Percentiles rank a stretch among this genome's conserved stretches.
Conservation (phyloP, 1,140 invertebrate genomes). For the Oscheius sp. region DNA sequence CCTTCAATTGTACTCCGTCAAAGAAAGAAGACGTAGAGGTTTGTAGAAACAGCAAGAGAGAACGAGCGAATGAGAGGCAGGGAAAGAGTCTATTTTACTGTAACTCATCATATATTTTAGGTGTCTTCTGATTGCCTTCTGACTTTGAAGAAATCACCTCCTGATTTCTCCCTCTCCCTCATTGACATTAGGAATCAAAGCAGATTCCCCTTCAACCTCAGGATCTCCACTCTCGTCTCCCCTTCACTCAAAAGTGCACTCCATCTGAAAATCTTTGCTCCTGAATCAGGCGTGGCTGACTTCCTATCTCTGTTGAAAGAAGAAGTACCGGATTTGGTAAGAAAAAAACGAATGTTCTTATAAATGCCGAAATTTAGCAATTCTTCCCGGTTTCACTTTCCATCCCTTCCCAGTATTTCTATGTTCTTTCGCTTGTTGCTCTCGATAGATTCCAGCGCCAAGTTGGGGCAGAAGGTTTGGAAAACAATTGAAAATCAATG, state of each 20-base stretch:
- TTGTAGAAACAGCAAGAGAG: too few species aligned
- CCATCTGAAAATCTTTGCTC: background rate
- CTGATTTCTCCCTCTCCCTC: background rate
- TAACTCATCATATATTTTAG: background rate
- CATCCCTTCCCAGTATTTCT: too few species aligned
- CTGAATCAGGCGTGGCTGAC: background rate
- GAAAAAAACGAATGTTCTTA: too few species aligned
- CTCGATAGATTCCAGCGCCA: too few species aligned
- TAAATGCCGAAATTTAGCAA: background rate
- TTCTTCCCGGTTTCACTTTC: too few species aligned
- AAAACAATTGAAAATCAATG: too few species aligned
- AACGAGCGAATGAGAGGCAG: too few species aligned
- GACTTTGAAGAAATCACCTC: background rate
- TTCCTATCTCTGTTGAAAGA: background rate
- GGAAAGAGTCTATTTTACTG: background rate
- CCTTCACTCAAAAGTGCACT: background rate
- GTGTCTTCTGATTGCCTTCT: background rate
- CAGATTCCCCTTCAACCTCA: background rate
- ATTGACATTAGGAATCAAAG: background rate
- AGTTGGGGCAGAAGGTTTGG: too few species aligned
- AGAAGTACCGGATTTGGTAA: background rate
- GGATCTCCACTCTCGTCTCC: background rate
- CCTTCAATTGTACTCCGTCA: background rate
- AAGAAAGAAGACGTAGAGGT: background rate
- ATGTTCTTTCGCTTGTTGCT: too few species aligned